Percentiles rank a stretch among this genome's conserved stretches.
phyloP scores from a whole-genome alignment of 1,140 invertebrate genomes.

The Thalassaphorura encarpata region DNA sequence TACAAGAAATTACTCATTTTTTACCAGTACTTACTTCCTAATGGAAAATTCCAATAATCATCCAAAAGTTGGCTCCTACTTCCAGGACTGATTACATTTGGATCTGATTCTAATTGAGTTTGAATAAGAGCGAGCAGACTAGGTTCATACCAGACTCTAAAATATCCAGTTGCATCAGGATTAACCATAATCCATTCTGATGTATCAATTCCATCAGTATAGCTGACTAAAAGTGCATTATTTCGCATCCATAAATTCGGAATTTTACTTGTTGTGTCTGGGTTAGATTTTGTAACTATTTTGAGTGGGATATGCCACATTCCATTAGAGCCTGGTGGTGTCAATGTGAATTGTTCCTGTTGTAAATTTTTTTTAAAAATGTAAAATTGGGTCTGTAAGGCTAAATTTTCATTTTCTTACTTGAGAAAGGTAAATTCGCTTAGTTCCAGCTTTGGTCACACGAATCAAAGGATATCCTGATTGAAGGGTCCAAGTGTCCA shows the following conservation, averaged over 20 bases:
- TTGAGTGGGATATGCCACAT: not conserved
- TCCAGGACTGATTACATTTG: not conserved
- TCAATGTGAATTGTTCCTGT: too few species aligned
- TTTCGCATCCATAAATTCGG: conserved; percentile 10
- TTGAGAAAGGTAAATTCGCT: conserved; percentile 4
- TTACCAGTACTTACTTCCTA: too few species aligned
- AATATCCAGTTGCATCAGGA: conserved; percentile 17
- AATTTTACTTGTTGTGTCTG: not conserved
- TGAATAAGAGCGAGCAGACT: not conserved
- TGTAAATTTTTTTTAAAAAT: too few species aligned
- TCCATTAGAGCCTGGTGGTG: not conserved
- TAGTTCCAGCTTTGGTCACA: not conserved
- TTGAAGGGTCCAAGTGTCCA: conserved; percentile 86
- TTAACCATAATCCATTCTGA: conserved; percentile 20
- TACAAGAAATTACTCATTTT: too few species aligned
- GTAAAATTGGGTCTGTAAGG: not conserved
- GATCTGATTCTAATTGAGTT: not conserved
- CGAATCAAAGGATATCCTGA: not conserved
- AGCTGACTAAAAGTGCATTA: not conserved
- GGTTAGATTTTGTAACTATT: not conserved
- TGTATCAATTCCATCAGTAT: not conserved
- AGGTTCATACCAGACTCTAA: conserved; percentile 18
- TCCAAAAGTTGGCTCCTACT: conserved; percentile 16
- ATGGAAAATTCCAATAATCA: conserved; percentile 27
- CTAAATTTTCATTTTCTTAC: not conserved